These are phyloP conservation scores for Neelides folsomi DNA, from an alignment of 2,888 invertebrate species.

Conservation along the genomic window DNA sequence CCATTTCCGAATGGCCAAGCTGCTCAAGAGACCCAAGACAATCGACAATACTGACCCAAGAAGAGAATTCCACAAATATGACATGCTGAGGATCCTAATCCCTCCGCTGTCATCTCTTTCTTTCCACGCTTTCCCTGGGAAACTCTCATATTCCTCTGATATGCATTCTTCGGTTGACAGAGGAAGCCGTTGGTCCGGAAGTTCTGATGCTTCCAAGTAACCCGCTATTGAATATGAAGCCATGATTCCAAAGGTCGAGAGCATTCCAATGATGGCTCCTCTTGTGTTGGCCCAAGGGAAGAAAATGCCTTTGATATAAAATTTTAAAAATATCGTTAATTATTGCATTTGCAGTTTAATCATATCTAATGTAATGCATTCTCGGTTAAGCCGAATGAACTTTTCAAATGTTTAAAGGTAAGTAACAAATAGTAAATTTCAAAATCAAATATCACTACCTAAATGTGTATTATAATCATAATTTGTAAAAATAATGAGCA, in stretches of 20 bases:
- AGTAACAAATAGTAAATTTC: too few species aligned
- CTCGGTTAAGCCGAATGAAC: too few species aligned
- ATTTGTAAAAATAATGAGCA: too few species aligned
- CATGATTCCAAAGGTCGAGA: conserved; percentile 34
- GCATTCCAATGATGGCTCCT: conserved; percentile 36
- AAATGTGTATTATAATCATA: too few species aligned
- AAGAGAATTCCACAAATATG: conserved; percentile 37
- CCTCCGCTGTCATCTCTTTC: conserved; percentile 12
- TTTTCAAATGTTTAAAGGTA: too few species aligned
- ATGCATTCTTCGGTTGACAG: conserved; percentile 11
- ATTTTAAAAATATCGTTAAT: too few species aligned
- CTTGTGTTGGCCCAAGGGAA: conserved; percentile 74
- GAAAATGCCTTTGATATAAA: conserved; percentile 52
- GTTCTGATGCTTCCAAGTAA: conserved; percentile 28
- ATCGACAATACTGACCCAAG: conserved; percentile 34
- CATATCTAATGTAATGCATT: too few species aligned
- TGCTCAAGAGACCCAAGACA: conserved; percentile 31
- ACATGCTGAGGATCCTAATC: conserved; percentile 26
- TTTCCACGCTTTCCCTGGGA: conserved; percentile 18
- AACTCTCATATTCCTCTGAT: neutral
- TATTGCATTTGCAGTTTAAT: too few species aligned
- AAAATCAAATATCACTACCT: too few species aligned
- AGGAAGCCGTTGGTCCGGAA: conserved; percentile 22
- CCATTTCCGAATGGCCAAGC: conserved; percentile 1
- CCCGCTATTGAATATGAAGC: conserved; percentile 35